Evolutionary conservation across 1,140 invertebrate species (phyloP).

Genomic region (Lysiphlebus fabarum): DNA sequence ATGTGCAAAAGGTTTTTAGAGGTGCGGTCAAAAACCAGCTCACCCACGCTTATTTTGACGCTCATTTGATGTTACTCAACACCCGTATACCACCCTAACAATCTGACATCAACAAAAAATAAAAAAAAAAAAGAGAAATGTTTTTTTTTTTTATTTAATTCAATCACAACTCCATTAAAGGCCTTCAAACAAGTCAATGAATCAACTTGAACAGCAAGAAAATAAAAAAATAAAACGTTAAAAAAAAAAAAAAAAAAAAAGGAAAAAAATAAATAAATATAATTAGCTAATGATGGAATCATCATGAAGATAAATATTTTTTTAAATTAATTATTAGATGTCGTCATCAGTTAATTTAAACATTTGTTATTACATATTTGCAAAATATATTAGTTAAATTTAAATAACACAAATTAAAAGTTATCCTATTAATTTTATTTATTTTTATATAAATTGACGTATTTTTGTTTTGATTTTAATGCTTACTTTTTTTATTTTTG

Average conservation of each 20-base stretch:
- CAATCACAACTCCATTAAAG: neutral
- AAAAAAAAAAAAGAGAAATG: neutral
- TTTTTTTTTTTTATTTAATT: constrained; percentile 3
- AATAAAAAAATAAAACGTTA: neutral
- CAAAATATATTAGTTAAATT: too few species aligned
- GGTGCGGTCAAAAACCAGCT: constrained; percentile 42
- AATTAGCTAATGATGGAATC: neutral
- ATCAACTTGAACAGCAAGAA: neutral
- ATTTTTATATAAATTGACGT: constrained; percentile 15
- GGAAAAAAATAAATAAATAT: neutral
- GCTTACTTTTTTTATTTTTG: neutral
- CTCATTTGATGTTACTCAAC: constrained; percentile 21
- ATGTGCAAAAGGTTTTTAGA: constrained; percentile 24
- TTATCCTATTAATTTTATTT: neutral
- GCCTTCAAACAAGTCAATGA: constrained; percentile 4
- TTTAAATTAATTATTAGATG: too few species aligned
- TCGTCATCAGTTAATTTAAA: too few species aligned
- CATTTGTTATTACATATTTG: too few species aligned
- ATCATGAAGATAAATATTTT: neutral
- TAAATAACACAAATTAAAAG: constrained; percentile 10
- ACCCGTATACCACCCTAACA: constrained; percentile 23
- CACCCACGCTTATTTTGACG: constrained; percentile 38
- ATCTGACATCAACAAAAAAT: constrained; percentile 3
- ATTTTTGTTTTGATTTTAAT: constrained; percentile 24
- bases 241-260: neutral